Evolutionary conservation across 2,113 vertebrate species (phyloP).

Genomic region (Mixornis gularis): DNA sequence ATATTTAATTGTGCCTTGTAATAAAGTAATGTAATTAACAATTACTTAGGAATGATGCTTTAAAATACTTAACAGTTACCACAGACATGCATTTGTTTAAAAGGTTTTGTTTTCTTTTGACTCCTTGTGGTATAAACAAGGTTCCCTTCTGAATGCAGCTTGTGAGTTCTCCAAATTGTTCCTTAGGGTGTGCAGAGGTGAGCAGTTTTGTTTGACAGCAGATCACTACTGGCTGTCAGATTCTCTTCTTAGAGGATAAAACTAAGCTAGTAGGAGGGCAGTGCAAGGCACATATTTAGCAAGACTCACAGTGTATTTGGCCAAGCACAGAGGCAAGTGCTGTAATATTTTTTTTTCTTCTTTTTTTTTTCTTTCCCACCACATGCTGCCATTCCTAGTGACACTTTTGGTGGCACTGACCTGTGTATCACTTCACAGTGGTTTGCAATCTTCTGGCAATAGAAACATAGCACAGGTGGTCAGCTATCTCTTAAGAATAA

Average conservation of each 20-base stretch:
- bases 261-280: background rate
- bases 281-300: background rate
- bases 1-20: constrained; percentile 33
- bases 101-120: background rate
- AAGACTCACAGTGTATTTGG: background rate
- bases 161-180: background rate
- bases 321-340: background rate
- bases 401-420: background rate
- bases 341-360: background rate
- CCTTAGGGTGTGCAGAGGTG: background rate
- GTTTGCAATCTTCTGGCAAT: background rate
- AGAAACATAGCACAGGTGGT: background rate
- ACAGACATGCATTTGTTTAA: background rate
- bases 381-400: background rate
- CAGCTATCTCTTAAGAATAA: background rate
- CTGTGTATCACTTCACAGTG: background rate
- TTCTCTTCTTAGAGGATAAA: background rate
- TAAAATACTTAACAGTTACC: constrained; percentile 14
- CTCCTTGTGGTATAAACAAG: background rate
- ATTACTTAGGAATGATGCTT: constrained; percentile 2
- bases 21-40: constrained; percentile 49
- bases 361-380: background rate
- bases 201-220: background rate
- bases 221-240: background rate
- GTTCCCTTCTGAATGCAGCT: background rate